Percentiles rank a stretch among this genome's conserved stretches.
These are phyloP conservation scores for Geotrupes spiniger DNA, from an alignment of 2,888 invertebrate genomes.

Conservation along the genomic window DNA sequence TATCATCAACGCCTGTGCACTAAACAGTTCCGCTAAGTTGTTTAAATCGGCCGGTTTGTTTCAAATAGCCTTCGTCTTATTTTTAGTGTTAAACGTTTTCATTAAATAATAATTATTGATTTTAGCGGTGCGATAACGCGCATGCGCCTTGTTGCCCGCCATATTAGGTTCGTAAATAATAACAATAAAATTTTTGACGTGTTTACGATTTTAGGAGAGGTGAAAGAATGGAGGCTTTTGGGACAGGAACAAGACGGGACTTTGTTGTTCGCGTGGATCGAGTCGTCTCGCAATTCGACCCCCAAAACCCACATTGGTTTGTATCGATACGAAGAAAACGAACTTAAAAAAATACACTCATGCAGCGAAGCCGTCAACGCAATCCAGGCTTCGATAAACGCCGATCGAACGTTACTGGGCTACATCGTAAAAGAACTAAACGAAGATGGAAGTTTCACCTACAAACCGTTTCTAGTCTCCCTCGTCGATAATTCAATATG, in stretches of 20 bases:
- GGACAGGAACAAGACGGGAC: constrained; percentile 79
- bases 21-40: background rate
- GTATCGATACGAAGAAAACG: constrained; percentile 61
- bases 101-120: no score
- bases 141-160: no score
- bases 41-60: background rate
- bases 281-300: constrained; percentile 29
- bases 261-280: constrained; percentile 67
- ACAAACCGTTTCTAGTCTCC: constrained; percentile 63
- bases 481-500: constrained; percentile 50
- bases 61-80: no score
- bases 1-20: background rate
- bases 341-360: constrained; percentile 59
- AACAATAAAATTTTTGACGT: no score
- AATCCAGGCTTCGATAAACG: constrained; percentile 77
- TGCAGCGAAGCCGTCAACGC: constrained; percentile 65
- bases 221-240: constrained; percentile 75
- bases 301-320: constrained; percentile 56
- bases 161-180: no score
- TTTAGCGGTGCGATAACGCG: no score
- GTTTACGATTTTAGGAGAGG: constrained; percentile 59
- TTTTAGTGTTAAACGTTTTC: no score
- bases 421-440: constrained; percentile 63
- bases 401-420: constrained; percentile 62
- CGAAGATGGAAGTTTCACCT: constrained; percentile 45